Evolutionary conservation across 2,797 vertebrate species (phyloP), one percentile per base, ranked within the genome.

Genomic region (Lithobates sylvaticus): DNA sequence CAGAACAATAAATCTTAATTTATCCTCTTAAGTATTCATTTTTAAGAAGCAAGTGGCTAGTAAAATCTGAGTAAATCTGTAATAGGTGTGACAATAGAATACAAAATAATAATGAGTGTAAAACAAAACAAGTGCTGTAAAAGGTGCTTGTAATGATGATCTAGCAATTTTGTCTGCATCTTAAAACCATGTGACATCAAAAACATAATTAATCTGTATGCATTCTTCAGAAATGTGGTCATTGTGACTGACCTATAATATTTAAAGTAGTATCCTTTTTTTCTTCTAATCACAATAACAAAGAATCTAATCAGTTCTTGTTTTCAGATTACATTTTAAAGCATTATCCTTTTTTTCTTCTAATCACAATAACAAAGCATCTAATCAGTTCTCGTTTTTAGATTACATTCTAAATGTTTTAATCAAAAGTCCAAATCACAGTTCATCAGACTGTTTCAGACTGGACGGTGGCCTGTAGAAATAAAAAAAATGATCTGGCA

Each of bases 151-250:
- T 42, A 26, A 68, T 68, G 1, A 47, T 47, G 42, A 27, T 10
- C 16, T 26, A 44, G 36, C 44, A 78, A 64, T 78, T 16, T n/a
- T 27, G 42, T 67, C 13, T 26, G 42, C 16, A 68, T 69, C 15
- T 67, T 79, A 69, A 23, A 27, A 50, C 65, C 18, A 69, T 79
- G 42, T 69, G 64, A 69, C 64, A 69, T 29, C 39, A 10, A 42
- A n/a, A 26, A 26, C 36, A 21, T 39, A 29, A 29, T 54, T 27
- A 13, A 9, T 12, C 27, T 18, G 39, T 34, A 26, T 12, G 64
- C 58, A 75, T 21, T n/a, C 54, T 34, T 76, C 10, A 34, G 18
- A 64, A 27, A 29, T 78, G 76, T 26, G 58, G 34, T 77, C 58
- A 77, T 58, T 34, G 9, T 78, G 15, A 42, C 34, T 67, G 47